phyloP scores from a whole-genome alignment of 2,797 vertebrate genomes.

The Lepilemur ruficaudatus region DNA sequence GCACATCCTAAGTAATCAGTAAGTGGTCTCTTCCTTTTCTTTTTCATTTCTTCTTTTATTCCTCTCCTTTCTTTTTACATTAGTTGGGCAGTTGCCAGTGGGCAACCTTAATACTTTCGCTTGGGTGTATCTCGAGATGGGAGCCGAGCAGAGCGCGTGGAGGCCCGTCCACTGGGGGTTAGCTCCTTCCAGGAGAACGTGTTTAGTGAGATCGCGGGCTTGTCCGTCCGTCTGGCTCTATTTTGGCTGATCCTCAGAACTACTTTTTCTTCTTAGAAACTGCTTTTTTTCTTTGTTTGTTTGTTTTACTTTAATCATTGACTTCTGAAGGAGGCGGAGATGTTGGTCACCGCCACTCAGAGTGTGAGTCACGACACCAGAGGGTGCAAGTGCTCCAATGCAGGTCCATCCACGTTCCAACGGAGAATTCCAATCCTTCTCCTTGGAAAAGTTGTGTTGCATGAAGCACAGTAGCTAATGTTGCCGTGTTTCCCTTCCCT shows the following conservation, averaged over 20 bases:
- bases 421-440: background rate
- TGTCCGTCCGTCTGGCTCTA: accelerated
- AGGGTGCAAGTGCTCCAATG: accelerated
- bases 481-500: background rate
- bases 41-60: too few species aligned
- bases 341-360: too few species aligned
- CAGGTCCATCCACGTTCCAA: accelerated
- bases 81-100: too few species aligned
- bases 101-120: background rate
- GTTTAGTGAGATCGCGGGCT: accelerated
- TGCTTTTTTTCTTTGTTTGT: background rate
- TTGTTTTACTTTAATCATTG: background rate
- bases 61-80: background rate
- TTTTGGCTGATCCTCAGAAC: background rate
- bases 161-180: accelerated
- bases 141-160: accelerated
- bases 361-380: background rate
- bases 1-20: too few species aligned
- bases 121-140: background rate
- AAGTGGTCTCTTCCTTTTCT: background rate
- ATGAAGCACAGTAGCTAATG: background rate
- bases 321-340: too few species aligned
- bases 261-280: background rate
- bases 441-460: background rate
- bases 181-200: accelerated